Base-by-base conservation (phyloP, 1,140 invertebrate species). In the Trypoxylus dichotomus region DNA sequence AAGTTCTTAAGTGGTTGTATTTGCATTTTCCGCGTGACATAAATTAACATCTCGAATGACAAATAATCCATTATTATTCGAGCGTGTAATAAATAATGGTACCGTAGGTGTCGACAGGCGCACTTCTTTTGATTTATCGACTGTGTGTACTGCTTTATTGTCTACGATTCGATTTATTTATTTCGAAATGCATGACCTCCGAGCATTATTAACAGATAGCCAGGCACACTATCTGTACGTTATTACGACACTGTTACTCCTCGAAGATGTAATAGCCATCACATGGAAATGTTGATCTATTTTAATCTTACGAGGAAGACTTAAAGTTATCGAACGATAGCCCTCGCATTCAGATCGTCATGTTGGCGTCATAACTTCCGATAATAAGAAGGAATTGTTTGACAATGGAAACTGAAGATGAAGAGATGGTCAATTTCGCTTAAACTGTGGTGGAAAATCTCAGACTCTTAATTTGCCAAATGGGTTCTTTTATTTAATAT, bases 1-100 rank as follows among this genome's bases (percentile, higher is more conserved):
- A 24, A 27, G 60, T 68, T 68, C 60, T 68, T 68, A 68, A 68
- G 60, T 68, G 60, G 60, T 68, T 68, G 24, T 68, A 68, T 68
- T 68, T 27, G 60, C 11, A 15, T 29, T 27, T 68, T 68, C 60
- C 24, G 19, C 27, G 7, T 68, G 60, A 68, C 60, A 68, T 24
- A 68, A 68, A 68, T 68, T 68, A 68, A 68, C 60, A 13, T 27
- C 24, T 68, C 60, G 6, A 10, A 68, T 27, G 60, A 68, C 60
- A 68, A 68, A 68, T 68, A 68, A 68, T 68, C 60, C 24, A 68
- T 68, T 68, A 68, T 68, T 68, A 37, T 37, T 37, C 32, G 32
- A 10, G 60, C 19, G 58, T 10, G 13, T 68, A 68, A 68, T 68
- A 68, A 68, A 68, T 68, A 25, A 24, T 15, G 24, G 3, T 10